phyloP scores from a whole-genome alignment of 2,888 invertebrate genomes.

The Ormyrus nitidulus region DNA sequence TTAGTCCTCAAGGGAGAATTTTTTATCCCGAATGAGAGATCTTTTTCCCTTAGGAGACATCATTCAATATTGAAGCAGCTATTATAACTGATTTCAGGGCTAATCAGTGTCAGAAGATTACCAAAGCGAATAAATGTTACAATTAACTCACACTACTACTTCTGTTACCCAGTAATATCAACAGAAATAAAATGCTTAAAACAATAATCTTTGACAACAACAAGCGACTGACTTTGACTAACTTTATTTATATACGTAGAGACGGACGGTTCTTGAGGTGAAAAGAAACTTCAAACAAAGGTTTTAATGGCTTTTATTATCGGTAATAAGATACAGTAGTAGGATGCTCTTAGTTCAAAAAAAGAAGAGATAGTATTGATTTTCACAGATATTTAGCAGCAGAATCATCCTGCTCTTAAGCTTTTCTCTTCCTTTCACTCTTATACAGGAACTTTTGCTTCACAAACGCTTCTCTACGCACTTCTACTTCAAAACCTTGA shows the following conservation, averaged over 20 bases:
- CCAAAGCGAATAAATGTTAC: not conserved
- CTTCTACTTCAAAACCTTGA: no score
- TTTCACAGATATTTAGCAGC: conserved; percentile 74
- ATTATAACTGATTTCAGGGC: conserved; percentile 19
- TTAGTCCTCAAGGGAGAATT: conserved; percentile 20
- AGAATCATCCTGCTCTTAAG: conserved; percentile 71
- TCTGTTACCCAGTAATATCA: no score
- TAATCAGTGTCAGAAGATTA: conserved; percentile 16
- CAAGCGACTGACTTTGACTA: no score
- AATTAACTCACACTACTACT: not conserved
- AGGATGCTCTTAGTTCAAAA: conserved; percentile 11
- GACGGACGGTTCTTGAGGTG: not conserved
- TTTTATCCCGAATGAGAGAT: conserved; percentile 22
- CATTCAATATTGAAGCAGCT: not conserved
- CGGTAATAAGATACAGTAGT: no score
- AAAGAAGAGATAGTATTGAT: conserved; percentile 73
- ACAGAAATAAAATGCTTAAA: no score
- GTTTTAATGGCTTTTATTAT: no score
- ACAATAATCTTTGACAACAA: no score
- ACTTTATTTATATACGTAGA: not conserved
- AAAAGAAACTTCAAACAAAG: conserved; percentile 22
- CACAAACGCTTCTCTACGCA: not conserved
- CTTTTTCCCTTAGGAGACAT: conserved; percentile 26
- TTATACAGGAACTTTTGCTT: conserved; percentile 20
- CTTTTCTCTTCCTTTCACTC: conserved; percentile 58